Percentiles rank a stretch among this genome's conserved stretches.
phyloP scores from a whole-genome alignment of 2,888 invertebrate species.

The Sinhomidia bicolor region DNA sequence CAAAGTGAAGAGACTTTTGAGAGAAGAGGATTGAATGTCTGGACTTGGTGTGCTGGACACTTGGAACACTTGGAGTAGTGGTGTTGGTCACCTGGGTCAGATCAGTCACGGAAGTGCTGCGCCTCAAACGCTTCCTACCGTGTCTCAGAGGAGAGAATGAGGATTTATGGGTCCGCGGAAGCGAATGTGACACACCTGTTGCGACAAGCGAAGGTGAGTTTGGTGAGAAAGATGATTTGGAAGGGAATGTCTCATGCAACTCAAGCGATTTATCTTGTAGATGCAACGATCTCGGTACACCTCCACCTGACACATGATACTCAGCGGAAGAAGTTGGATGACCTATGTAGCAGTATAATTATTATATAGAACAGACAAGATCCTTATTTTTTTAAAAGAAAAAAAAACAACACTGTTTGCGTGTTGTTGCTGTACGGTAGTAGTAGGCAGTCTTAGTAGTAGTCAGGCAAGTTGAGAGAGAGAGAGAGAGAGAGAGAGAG shows the following conservation, averaged over 20 bases:
- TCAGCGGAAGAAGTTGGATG: constrained; percentile 74
- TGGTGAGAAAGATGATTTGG: constrained; percentile 79
- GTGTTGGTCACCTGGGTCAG: constrained; percentile 77
- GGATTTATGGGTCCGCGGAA: constrained; percentile 80
- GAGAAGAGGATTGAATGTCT: constrained; percentile 77
- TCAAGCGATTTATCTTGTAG: constrained; percentile 77
- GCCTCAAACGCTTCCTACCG: constrained; percentile 80
- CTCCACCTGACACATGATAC: constrained; percentile 74
- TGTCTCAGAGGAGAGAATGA: constrained; percentile 80
- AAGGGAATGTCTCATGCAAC: constrained; percentile 78
- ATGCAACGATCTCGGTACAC: constrained; percentile 76
- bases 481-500: constrained; percentile 13
- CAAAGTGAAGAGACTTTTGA: constrained; percentile 80
- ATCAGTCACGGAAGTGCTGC: constrained; percentile 80
- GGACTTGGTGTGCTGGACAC: constrained; percentile 74
- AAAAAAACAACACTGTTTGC: not conserved
- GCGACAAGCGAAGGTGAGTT: constrained; percentile 79
- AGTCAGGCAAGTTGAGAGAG: constrained; percentile 19
- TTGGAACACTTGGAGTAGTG: constrained; percentile 68
- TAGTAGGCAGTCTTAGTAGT: not conserved
- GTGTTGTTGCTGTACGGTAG: not conserved
- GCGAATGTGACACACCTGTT: constrained; percentile 80
- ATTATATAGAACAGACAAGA: constrained; percentile 50
- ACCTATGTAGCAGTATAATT: constrained; percentile 67
- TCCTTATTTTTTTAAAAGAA: constrained; percentile 4